phyloP scores from a whole-genome alignment of 2,888 invertebrate genomes.

The Homarus gammarus region DNA sequence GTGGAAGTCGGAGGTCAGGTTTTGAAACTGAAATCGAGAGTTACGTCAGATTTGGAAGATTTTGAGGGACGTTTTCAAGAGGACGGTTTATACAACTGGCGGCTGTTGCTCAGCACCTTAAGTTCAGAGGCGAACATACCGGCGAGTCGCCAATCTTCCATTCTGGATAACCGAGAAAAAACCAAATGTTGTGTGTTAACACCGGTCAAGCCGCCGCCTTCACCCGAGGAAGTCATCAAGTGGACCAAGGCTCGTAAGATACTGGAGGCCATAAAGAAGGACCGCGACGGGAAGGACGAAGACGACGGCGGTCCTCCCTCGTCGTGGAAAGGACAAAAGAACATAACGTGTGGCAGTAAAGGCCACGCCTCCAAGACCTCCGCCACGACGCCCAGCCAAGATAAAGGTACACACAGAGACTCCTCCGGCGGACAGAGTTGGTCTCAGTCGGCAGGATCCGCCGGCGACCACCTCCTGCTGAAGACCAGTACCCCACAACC shows the following conservation, averaged over 20 bases:
- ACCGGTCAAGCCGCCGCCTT: slow-evolving; percentile 65
- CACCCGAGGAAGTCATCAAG: slow-evolving; percentile 51
- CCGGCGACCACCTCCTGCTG: neutral
- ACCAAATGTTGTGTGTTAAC: slow-evolving; percentile 34
- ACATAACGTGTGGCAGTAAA: neutral
- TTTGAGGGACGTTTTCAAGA: slow-evolving; percentile 68
- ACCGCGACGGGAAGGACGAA: slow-evolving; percentile 44
- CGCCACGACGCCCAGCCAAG: neutral
- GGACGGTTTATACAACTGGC: slow-evolving; percentile 73
- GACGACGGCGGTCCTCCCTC: slow-evolving; percentile 31
- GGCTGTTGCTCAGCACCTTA: slow-evolving; percentile 52
- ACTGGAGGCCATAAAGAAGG: slow-evolving; percentile 50
- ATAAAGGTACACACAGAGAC: neutral
- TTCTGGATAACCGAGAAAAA: neutral
- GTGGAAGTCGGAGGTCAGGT: slow-evolving; percentile 69
- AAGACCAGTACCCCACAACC: slow-evolving; percentile 59
- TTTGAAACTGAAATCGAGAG: slow-evolving; percentile 55
- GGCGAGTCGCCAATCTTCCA: neutral
- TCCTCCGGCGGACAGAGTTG: slow-evolving; percentile 10
- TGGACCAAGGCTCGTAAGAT: slow-evolving; percentile 68
- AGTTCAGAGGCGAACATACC: slow-evolving; percentile 29
- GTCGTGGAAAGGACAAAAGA: neutral
- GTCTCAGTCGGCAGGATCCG: neutral
- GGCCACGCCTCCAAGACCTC: neutral
- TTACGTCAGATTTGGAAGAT: slow-evolving; percentile 56